Conservation (phyloP, 1,140 invertebrate genomes). For the Planococcus citri region DNA sequence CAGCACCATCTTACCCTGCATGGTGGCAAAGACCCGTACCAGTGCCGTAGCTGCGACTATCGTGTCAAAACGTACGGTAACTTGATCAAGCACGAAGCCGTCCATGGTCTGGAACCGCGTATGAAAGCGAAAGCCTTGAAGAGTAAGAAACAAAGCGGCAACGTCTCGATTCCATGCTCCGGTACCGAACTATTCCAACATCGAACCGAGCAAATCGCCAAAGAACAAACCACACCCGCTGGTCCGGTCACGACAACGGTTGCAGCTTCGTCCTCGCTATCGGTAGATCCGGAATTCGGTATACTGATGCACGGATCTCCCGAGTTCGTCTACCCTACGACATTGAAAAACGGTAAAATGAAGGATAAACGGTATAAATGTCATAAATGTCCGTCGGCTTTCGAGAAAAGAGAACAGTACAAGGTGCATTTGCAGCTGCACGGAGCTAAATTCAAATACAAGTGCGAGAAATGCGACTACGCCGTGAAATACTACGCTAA, state of each 20-base stretch:
- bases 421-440: slow-evolving; percentile 70
- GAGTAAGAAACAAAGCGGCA: background rate
- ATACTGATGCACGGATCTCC: slow-evolving; percentile 56
- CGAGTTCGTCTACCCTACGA: slow-evolving; percentile 61
- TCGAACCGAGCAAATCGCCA: background rate
- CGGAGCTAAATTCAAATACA: slow-evolving; percentile 68
- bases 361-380: slow-evolving; percentile 71
- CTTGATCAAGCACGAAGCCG: slow-evolving; percentile 56
- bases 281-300: slow-evolving; percentile 49
- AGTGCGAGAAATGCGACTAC: slow-evolving; percentile 76
- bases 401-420: slow-evolving; percentile 74
- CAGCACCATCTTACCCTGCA: slow-evolving; percentile 60
- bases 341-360: slow-evolving; percentile 54
- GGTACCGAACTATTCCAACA: background rate
- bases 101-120: slow-evolving; percentile 36
- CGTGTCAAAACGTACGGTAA: slow-evolving; percentile 62
- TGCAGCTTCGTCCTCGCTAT: slow-evolving; percentile 31
- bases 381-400: slow-evolving; percentile 74
- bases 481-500: slow-evolving; percentile 75
- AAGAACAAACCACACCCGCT: background rate
- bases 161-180: background rate
- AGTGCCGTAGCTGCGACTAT: slow-evolving; percentile 74
- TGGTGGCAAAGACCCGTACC: slow-evolving; percentile 50
- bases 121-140: slow-evolving; percentile 20
- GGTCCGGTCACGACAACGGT: background rate